Evolutionary conservation across 2,888 invertebrate species (phyloP).

Genomic region (Zygogramma bicolorata): DNA sequence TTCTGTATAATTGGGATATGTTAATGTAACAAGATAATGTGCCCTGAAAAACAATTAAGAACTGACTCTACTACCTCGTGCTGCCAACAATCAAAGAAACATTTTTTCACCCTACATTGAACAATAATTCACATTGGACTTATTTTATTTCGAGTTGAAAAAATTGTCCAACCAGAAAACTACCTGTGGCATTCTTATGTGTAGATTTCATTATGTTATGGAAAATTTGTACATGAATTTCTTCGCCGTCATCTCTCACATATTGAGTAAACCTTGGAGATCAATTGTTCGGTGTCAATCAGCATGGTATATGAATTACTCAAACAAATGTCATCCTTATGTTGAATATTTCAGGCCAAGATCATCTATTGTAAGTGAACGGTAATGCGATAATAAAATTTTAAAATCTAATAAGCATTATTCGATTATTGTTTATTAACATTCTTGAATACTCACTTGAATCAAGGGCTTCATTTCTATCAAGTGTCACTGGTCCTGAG

Average conservation of each 20-base stretch:
- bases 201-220: no score
- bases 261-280: constrained; percentile 3
- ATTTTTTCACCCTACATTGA: no score
- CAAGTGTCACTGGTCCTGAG: background rate
- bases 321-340: constrained; percentile 19
- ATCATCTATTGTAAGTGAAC: constrained; percentile 19
- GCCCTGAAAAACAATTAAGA: no score
- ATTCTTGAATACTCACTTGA: constrained; percentile 20
- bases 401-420: background rate
- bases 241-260: background rate
- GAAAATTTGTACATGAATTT: background rate
- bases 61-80: no score
- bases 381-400: constrained; percentile 17
- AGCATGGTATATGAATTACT: constrained; percentile 9
- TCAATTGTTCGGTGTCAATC: constrained; percentile 1
- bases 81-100: no score
- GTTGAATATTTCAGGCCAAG: constrained; percentile 27
- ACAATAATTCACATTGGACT: no score
- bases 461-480: constrained; percentile 24
- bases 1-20: no score
- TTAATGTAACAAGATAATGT: no score
- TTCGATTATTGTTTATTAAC: background rate
- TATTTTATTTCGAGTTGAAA: no score
- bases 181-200: no score
- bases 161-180: no score